A percentile compares a stretch with the other conserved stretches of the same genome.
Conservation (phyloP, 2,113 vertebrate genomes). For the Tetrax tetrax region DNA sequence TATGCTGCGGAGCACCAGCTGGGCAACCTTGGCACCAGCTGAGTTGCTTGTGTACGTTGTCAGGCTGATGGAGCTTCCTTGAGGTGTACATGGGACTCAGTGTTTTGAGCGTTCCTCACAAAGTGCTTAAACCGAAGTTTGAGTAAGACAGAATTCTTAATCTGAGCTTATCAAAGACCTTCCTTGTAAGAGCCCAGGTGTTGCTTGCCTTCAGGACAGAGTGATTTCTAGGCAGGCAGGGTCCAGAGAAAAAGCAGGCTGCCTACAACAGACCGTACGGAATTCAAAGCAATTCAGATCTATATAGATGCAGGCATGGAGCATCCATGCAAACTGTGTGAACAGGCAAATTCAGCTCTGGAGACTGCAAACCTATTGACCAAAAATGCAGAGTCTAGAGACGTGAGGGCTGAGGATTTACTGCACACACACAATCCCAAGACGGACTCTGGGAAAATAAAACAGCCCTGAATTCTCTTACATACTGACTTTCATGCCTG, state of each 20-base stretch:
- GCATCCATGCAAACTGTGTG: not conserved
- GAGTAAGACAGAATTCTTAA: not conserved
- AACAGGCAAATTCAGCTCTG: not conserved
- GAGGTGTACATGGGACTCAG: accelerated
- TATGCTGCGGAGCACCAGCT: no score
- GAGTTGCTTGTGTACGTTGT: not conserved
- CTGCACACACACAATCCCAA: no score
- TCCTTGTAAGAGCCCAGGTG: not conserved
- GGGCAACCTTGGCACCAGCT: not conserved
- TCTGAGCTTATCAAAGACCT: not conserved
- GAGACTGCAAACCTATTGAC: not conserved
- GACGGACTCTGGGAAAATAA: not conserved
- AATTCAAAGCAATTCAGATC: not conserved
- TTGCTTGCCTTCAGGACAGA: not conserved
- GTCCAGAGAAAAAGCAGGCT: not conserved
- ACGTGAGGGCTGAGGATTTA: not conserved
- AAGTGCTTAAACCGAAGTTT: not conserved
- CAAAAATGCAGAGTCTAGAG: not conserved
- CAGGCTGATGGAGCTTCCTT: not conserved
- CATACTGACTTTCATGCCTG: not conserved
- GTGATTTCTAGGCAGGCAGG: not conserved
- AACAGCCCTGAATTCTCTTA: not conserved
- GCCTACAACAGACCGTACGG: not conserved
- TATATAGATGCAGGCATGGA: not conserved
- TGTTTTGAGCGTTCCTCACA: not conserved